phyloP scores from a whole-genome alignment of 2,888 invertebrate genomes.

The Muscina levida region DNA sequence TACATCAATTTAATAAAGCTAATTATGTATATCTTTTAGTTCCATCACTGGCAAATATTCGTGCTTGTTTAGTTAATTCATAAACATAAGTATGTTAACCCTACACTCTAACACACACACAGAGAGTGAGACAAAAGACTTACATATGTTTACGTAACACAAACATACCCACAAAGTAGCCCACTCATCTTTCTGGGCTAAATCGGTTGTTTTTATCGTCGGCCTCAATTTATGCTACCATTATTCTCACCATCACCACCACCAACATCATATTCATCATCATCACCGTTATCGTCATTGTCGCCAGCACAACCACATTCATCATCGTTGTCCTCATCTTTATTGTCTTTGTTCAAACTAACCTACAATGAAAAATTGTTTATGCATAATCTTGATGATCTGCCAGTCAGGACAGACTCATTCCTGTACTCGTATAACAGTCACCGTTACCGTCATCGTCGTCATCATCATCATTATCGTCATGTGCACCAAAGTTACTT shows the following conservation, averaged over 20 bases:
- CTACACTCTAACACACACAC: neutral
- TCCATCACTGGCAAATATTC: no score
- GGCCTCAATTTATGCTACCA: neutral
- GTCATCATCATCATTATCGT: no score
- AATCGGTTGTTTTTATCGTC: constrained; percentile 24
- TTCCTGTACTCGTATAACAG: neutral
- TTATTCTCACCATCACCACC: constrained; percentile 62
- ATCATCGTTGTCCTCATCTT: constrained; percentile 13
- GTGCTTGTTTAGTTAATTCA: no score
- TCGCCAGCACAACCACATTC: constrained; percentile 3
- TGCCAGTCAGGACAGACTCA: neutral
- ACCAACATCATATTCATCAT: constrained; percentile 59
- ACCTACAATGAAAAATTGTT: constrained; percentile 15
- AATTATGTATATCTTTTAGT: no score
- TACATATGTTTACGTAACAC: constrained; percentile 38
- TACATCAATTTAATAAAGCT: no score
- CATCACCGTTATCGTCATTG: constrained; percentile 62
- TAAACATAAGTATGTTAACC: no score
- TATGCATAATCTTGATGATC: constrained; percentile 12
- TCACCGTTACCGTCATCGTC: constrained; percentile 2
- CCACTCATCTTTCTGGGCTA: constrained; percentile 34
- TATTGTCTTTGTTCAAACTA: constrained; percentile 60
- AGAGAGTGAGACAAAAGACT: constrained; percentile 18
- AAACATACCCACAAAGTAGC: constrained; percentile 5
- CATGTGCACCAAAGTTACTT: no score